These are phyloP conservation scores for Tanaodytes sp. DNA, from an alignment of 2,888 invertebrate species.

Conservation along the genomic window DNA sequence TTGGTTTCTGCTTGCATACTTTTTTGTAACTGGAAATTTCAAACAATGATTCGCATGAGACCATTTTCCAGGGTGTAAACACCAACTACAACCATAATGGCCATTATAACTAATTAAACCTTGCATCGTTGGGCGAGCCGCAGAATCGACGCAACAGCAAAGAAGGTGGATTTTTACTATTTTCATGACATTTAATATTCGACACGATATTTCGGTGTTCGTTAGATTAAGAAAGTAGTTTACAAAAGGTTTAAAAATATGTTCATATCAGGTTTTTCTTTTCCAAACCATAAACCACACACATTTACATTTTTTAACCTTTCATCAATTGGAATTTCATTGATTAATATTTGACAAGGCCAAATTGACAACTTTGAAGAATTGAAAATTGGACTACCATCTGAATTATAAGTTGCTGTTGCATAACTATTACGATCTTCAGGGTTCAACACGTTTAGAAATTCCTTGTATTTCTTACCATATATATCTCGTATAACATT, in stretches of 20 bases:
- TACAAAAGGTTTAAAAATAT: constrained; percentile 25
- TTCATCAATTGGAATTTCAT: constrained; percentile 26
- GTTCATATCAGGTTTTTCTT: constrained; percentile 32
- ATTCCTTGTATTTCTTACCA: constrained; percentile 8
- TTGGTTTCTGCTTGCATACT: neutral
- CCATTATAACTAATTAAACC: constrained; percentile 5
- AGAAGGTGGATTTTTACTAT: constrained; percentile 17
- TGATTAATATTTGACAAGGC: constrained; percentile 26
- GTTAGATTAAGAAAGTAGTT: constrained; percentile 1
- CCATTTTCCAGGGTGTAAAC: constrained; percentile 7
- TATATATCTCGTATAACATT: constrained; percentile 18
- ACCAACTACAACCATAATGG: constrained; percentile 16
- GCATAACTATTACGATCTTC: constrained; percentile 7
- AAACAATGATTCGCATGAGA: neutral
- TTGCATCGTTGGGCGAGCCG: neutral
- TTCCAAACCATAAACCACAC: constrained; percentile 40
- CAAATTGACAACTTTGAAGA: constrained; percentile 26
- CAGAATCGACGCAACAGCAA: constrained; percentile 14
- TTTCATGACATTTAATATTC: constrained; percentile 12
- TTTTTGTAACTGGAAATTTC: constrained; percentile 17
- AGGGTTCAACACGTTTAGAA: constrained; percentile 1
- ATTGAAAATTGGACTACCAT: constrained; percentile 3
- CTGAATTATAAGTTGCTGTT: constrained; percentile 21
- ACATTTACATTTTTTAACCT: constrained; percentile 17
- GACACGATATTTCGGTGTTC: constrained; percentile 21